A percentile compares a stretch with the other conserved stretches of the same genome.
These are phyloP conservation scores for Tenthredo mesomela DNA, from an alignment of 2,888 invertebrate species.

Conservation along the genomic window DNA sequence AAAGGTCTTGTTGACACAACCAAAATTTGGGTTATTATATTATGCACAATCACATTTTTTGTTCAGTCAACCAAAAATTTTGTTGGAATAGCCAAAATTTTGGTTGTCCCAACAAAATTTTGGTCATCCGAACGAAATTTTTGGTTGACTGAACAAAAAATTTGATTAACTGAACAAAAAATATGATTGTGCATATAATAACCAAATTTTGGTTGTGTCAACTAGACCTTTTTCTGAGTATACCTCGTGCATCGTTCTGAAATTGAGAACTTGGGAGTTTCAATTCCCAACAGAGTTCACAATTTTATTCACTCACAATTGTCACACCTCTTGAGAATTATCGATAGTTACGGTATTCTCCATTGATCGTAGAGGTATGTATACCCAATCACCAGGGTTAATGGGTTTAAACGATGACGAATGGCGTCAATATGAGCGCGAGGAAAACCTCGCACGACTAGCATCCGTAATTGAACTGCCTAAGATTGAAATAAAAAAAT, in stretches of 20 bases:
- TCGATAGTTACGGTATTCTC: neutral
- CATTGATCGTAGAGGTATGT: neutral
- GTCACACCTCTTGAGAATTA: neutral
- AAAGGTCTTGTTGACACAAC: no score
- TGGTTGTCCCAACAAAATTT: no score
- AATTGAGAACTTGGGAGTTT: neutral
- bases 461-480: slow-evolving; percentile 22
- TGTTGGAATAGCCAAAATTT: no score
- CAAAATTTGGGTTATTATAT: no score
- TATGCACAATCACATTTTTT: no score
- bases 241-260: neutral
- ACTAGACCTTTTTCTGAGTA: no score
- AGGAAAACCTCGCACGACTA: slow-evolving; percentile 4
- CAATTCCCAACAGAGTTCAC: neutral
- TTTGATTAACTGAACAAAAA: no score
- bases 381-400: neutral
- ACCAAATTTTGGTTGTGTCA: no score
- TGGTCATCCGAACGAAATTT: no score
- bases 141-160: no score
- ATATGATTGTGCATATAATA: no score
- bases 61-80: no score
- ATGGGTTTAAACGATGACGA: slow-evolving; percentile 13
- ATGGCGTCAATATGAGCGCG: neutral
- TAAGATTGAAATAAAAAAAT: slow-evolving; percentile 20
- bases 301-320: neutral